These are phyloP conservation scores for Episyrphus balteatus DNA, from an alignment of 1,140 invertebrate species.

Conservation along the genomic window DNA sequence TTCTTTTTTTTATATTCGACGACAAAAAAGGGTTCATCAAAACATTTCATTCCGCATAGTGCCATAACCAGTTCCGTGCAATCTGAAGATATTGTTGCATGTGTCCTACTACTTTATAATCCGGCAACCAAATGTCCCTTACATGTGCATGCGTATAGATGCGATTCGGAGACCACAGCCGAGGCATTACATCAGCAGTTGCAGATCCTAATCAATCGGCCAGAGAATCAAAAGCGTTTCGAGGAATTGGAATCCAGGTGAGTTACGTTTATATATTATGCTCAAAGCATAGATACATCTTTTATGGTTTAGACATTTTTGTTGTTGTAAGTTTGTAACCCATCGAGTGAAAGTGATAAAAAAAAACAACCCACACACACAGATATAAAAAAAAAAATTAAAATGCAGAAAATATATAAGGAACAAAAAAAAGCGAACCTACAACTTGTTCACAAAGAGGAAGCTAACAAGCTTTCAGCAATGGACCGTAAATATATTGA, in stretches of 20 bases:
- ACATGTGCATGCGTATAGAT: slow-evolving; percentile 91
- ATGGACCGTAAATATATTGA: too few species aligned
- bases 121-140: slow-evolving; percentile 76
- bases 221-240: slow-evolving; percentile 79
- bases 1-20: neutral
- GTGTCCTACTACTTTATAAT: slow-evolving; percentile 80
- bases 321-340: neutral
- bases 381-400: too few species aligned
- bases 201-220: slow-evolving; percentile 65
- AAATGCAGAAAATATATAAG: too few species aligned
- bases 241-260: slow-evolving; percentile 58
- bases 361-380: too few species aligned
- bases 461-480: too few species aligned
- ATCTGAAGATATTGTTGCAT: slow-evolving; percentile 82
- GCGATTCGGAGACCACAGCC: slow-evolving; percentile 88
- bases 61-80: slow-evolving; percentile 77
- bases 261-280: neutral
- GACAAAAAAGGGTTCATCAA: slow-evolving; percentile 52
- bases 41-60: slow-evolving; percentile 91
- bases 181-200: slow-evolving; percentile 71
- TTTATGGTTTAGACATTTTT: too few species aligned
- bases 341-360: too few species aligned
- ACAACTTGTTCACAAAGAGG: too few species aligned
- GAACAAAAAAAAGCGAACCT: too few species aligned
- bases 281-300: too few species aligned